Base-by-base conservation (phyloP, 2,113 vertebrate species). In the Hiodon alosoides region DNA sequence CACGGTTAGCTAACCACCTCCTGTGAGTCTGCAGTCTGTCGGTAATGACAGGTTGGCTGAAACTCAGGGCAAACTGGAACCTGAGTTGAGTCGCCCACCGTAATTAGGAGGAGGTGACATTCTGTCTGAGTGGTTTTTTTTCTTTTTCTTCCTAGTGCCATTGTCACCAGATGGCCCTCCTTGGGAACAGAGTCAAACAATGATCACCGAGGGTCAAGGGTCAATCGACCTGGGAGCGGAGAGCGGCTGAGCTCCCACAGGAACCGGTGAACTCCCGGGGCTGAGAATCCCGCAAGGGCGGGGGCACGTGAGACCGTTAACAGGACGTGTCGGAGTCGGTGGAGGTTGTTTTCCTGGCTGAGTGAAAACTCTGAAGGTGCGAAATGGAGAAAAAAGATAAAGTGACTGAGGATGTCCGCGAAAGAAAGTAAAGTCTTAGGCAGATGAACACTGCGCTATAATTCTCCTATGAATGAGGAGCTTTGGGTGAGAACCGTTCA, bases 161-260 rank as follows among this genome's bases (percentile, higher is more conserved):
- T 90, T 88, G 88, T 87, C 81, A 84, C 85, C 87, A 89, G 86
- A 89, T 90, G 89, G 88, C 86, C 79, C 74, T 86, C 76, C 83
- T 83, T 91, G 89, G 86, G 89, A 92, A 91, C 84, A 72, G 75
- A 81, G 76, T 77, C 57, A 72, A 85, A 91, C 90, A 92, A 91
- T 91, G 84, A 86, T 82, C 79, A 84, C 77, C 60, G 48, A 68
- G 81, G 87, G 85, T 80, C 83, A 86, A 86, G 87, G 87, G 85
- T 64, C 83, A 83, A 65, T 73, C 67, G 77, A 76, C 75, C 76
- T 67, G 72, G 82, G 82, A 85, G 83, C 83, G 77, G 52, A 70
- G 31, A 31, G 83, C 72, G 72, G 79, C 83, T 31, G 31, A 31
- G 31, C 31, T 31, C 31, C 31, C 31, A 31, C 31, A 31, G 31